Evolutionary conservation across 2,113 vertebrate species (phyloP).

Genomic region (Parus major): DNA sequence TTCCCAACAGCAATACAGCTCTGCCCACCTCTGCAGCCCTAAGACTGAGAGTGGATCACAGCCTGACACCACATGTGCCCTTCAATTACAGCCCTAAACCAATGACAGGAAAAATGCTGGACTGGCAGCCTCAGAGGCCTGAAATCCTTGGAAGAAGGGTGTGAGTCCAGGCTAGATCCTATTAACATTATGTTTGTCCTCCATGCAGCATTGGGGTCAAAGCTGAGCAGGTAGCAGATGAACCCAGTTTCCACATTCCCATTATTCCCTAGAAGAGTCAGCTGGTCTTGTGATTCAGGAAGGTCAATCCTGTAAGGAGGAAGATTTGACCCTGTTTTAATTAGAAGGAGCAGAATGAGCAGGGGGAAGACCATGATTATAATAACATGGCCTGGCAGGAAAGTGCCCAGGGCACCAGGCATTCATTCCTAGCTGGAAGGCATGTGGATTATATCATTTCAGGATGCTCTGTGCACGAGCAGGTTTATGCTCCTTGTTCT

Average conservation of each 20-base stretch:
- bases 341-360: background rate
- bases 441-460: background rate
- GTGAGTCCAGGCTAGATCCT: background rate
- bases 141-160: background rate
- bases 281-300: background rate
- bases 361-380: background rate
- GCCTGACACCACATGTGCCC: background rate
- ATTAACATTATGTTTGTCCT: background rate
- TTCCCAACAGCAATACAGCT: background rate
- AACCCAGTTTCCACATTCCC: background rate
- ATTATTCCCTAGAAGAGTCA: background rate
- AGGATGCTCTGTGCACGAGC: background rate
- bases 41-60: background rate
- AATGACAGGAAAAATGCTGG: background rate
- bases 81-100: background rate
- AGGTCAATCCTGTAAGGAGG: background rate
- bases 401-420: background rate
- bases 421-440: background rate
- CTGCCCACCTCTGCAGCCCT: background rate
- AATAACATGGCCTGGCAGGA: background rate
- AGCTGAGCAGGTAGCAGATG: background rate
- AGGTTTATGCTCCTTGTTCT: constrained; percentile 8
- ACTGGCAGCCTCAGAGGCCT: background rate
- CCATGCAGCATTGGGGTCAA: background rate
- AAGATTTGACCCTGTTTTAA: background rate